Evolutionary conservation across 64 coral and sea anemone genomes (phyloP).

Genomic region (Dendrophyllia cribrosa): DNA sequence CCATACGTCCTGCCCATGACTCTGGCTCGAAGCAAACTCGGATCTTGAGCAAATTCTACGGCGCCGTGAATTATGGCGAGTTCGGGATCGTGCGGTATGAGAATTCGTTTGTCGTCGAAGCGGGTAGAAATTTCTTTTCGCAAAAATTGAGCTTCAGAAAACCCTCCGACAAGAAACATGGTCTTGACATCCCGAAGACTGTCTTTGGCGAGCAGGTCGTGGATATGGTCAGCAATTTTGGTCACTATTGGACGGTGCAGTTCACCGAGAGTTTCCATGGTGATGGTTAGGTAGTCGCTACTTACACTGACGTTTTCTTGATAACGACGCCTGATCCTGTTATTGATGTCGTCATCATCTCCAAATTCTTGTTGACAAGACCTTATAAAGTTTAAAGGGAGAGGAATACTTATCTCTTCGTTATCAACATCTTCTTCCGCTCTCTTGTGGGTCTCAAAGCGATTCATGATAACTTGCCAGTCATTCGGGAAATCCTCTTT

Average conservation of each 20-base stretch:
- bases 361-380: conserved; percentile 6
- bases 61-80: conserved; percentile 24
- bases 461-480: conserved; percentile 11
- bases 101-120: conserved; percentile 19
- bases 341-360: conserved; percentile 8
- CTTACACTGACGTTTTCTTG: background rate
- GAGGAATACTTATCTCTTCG: background rate
- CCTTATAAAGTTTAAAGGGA: conserved; percentile 4
- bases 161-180: conserved; percentile 29
- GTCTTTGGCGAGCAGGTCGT: background rate
- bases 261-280: background rate
- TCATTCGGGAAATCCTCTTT: conserved; percentile 6
- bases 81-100: background rate
- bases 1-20: conserved; percentile 42
- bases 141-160: conserved; percentile 44
- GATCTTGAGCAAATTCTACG: conserved; percentile 37
- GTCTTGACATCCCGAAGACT: conserved; percentile 25
- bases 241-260: conserved; percentile 1
- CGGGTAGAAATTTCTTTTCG: conserved; percentile 5
- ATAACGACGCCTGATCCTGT: background rate
- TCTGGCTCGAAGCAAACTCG: conserved; percentile 20
- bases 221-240: background rate
- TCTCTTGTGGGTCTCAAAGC: conserved; percentile 13
- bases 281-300: conserved; percentile 23
- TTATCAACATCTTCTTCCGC: conserved; percentile 21